Evolutionary conservation across 2,888 invertebrate genomes (phyloP), one percentile per base, ranked within the genome.

Genomic region (Andricus quercusramuli): DNA sequence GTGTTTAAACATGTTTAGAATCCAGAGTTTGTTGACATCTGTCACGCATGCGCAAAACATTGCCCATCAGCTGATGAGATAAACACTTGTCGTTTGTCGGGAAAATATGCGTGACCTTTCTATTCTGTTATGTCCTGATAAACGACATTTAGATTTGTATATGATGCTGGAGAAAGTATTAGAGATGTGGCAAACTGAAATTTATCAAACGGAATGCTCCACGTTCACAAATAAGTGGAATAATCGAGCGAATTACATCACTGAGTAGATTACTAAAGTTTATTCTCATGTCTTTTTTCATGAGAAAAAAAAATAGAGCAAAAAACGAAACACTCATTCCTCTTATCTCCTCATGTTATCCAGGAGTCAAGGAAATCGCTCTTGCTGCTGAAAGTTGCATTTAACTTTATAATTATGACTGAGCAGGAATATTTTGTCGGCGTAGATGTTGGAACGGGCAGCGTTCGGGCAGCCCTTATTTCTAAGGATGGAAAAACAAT

Each of bases 401-500:
- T 37, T 41, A 6, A 67, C 2, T n/a, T 41, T 41, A 67, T 5
- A 64, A 74, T 78, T 6, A 85, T 77, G 70, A 91, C 90, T 91
- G 89, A 25, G n/a, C n/a, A n/a, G 62, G 62, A 90, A 81, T 96
- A 95, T 91, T 97, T 96, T 91, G 94, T 98, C 89, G 98, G 98
- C 80, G 97, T 99, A 17, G 99, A 99, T 93, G 98, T 99, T 62
- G 99, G 99, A 8, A 98, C 98, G 2, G 96, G 96, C 20, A 98
- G 98, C 93, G 98, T 95, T 0, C 94, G 99, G 85, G 98, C 97
- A 11, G 98, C 97, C 5, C 93, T 99, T 56, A 96, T 98, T 6
- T 93, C 94, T 78, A 93, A 94, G 9, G 92, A 93, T 78, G 98
- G 98, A 3, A 95, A 95, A 90, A 94, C 97, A 51, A 83, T 95